phyloP scores from a whole-genome alignment of 2,797 vertebrate species.

The Pangasius sanitwongsei region DNA sequence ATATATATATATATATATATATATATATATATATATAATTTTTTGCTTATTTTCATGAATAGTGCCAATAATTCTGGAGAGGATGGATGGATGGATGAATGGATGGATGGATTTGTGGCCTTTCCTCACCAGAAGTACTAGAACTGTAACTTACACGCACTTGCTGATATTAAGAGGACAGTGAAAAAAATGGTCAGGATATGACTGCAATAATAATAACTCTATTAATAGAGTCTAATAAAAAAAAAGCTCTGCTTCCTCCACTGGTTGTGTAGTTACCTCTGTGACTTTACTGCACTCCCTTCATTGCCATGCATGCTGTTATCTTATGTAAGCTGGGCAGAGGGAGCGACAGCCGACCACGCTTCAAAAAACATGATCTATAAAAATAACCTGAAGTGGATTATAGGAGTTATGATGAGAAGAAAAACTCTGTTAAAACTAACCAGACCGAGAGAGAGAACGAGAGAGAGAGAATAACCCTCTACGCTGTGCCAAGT shows the following conservation, averaged over 20 bases:
- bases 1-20: background rate
- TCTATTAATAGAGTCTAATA: slow-evolving; percentile 30
- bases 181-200: slow-evolving; percentile 16
- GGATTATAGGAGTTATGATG: slow-evolving; percentile 44
- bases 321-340: slow-evolving; percentile 42
- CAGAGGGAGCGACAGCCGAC: slow-evolving; percentile 38
- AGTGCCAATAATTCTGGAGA: background rate
- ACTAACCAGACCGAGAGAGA: slow-evolving; percentile 35
- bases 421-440: slow-evolving; percentile 46
- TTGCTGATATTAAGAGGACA: background rate
- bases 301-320: slow-evolving; percentile 44
- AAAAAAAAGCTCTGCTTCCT: slow-evolving; percentile 26
- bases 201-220: slow-evolving; percentile 20
- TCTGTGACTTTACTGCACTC: slow-evolving; percentile 41
- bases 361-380: slow-evolving; percentile 51
- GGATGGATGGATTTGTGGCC: background rate
- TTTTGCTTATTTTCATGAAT: background rate
- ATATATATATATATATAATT: background rate
- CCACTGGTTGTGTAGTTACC: slow-evolving; percentile 26
- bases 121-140: background rate
- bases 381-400: slow-evolving; percentile 54
- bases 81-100: background rate
- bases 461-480: slow-evolving; percentile 51
- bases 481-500: slow-evolving; percentile 48
- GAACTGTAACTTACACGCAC: background rate